phyloP scores from a whole-genome alignment of 2,797 vertebrate genomes.

The Chromobotia macracanthus region DNA sequence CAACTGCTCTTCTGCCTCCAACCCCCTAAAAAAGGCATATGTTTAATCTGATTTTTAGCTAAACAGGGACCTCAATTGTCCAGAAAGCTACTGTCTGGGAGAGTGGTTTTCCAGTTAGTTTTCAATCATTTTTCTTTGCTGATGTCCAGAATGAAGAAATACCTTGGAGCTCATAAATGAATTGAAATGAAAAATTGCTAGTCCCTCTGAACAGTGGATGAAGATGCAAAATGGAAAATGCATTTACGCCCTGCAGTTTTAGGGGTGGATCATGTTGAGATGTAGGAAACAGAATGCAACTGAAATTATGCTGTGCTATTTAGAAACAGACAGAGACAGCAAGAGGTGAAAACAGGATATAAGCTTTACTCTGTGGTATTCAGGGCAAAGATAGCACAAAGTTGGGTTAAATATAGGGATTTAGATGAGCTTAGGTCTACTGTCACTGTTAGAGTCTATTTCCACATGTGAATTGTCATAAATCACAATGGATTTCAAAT shows the following conservation, averaged over 20 bases:
- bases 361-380: constrained; percentile 43
- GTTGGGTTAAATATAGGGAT: constrained; percentile 4
- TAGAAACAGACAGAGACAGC: constrained; percentile 57
- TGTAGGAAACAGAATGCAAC: constrained; percentile 60
- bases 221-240: constrained; percentile 35
- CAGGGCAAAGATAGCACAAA: constrained; percentile 35
- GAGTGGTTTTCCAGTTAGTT: constrained; percentile 49
- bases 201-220: constrained; percentile 26
- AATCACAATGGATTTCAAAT: background rate
- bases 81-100: constrained; percentile 65
- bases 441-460: background rate
- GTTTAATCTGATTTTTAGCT: constrained; percentile 64
- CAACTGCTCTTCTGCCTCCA: constrained; percentile 60
- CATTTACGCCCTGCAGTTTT: constrained; percentile 37
- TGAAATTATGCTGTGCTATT: constrained; percentile 63
- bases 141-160: constrained; percentile 63
- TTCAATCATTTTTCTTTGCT: constrained; percentile 68
- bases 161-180: constrained; percentile 38
- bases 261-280: constrained; percentile 51
- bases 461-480: background rate
- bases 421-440: background rate
- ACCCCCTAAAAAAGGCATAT: constrained; percentile 58
- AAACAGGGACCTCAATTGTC: constrained; percentile 47
- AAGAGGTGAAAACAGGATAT: constrained; percentile 55
- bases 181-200: constrained; percentile 13